phyloP scores from a whole-genome alignment of 2,797 vertebrate genomes.

The Parauchenoglanis ngamensis region DNA sequence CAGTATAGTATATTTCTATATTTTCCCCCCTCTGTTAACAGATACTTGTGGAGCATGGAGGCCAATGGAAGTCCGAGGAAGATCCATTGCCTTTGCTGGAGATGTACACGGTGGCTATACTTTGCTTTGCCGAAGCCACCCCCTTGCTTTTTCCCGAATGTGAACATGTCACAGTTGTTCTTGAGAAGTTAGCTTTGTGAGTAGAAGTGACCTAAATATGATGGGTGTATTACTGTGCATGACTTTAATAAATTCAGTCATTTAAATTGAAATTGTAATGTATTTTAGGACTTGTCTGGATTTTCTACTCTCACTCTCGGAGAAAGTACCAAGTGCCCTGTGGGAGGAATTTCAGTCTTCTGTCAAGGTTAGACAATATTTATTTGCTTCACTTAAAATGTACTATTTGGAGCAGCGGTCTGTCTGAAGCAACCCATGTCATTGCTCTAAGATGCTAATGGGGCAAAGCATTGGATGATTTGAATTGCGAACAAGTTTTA shows the following conservation, averaged over 20 bases:
- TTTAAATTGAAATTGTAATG: neutral
- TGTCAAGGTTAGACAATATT: slow-evolving; percentile 85
- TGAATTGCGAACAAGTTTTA: neutral
- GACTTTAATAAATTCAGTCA: neutral
- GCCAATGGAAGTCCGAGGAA: slow-evolving; percentile 94
- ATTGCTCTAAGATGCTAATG: neutral
- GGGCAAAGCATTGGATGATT: neutral
- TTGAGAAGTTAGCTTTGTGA: slow-evolving; percentile 97
- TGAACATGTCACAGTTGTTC: slow-evolving; percentile 95
- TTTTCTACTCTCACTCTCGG: slow-evolving; percentile 90
- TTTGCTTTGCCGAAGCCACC: slow-evolving; percentile 90
- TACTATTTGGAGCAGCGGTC: neutral
- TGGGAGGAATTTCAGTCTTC: slow-evolving; percentile 96
- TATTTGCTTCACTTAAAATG: neutral
- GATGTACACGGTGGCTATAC: slow-evolving; percentile 94
- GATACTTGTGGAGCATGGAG: slow-evolving; percentile 95
- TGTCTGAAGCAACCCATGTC: neutral
- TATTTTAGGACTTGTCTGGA: slow-evolving; percentile 93
- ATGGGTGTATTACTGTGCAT: neutral
- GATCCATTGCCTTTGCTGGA: slow-evolving; percentile 93
- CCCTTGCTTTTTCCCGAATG: slow-evolving; percentile 94
- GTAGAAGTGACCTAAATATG: slow-evolving; percentile 66
- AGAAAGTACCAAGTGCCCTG: slow-evolving; percentile 90
- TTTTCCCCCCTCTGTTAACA: slow-evolving; percentile 50
- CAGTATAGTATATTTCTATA: neutral